Percentiles rank a stretch among this genome's conserved stretches.
phyloP scores from a whole-genome alignment of 2,888 invertebrate genomes.

The Scaptomyza tumidula region DNA sequence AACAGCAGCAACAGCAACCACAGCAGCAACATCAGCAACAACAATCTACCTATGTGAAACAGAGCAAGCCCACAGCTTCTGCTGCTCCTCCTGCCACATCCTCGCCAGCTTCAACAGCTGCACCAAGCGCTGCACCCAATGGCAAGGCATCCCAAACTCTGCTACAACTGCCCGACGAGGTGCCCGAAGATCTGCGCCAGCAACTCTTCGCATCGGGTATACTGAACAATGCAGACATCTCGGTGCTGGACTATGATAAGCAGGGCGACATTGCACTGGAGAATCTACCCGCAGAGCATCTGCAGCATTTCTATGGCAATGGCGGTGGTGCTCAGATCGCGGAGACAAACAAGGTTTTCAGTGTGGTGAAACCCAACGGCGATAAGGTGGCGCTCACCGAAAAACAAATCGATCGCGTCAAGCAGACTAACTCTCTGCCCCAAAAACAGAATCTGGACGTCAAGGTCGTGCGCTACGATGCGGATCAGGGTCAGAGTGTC shows the following conservation, averaged over 20 bases:
- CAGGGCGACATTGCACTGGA: conserved; percentile 93
- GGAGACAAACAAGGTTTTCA: conserved; percentile 89
- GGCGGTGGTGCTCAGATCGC: conserved; percentile 91
- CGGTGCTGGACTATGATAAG: conserved; percentile 94
- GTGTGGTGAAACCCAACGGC: conserved; percentile 88
- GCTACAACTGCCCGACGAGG: conserved; percentile 92
- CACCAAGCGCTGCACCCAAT: conserved; percentile 45
- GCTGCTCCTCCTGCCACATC: conserved; percentile 6
- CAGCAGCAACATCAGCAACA: not conserved
- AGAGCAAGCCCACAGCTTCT: conserved; percentile 10
- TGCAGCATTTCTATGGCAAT: conserved; percentile 94
- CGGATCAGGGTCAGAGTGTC: conserved; percentile 90
- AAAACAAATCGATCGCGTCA: conserved; percentile 86
- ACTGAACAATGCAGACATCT: conserved; percentile 93
- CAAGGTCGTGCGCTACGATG: conserved; percentile 93
- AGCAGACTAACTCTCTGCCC: conserved; percentile 77
- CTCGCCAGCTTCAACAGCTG: conserved; percentile 1
- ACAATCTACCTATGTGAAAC: conserved; percentile 8
- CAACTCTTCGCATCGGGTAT: conserved; percentile 94
- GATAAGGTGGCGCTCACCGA: conserved; percentile 85
- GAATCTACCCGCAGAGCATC: conserved; percentile 92
- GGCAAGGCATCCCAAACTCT: conserved; percentile 74
- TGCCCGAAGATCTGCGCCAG: conserved; percentile 93
- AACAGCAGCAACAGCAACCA: conserved; percentile 22
- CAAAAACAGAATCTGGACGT: conserved; percentile 90